A percentile compares a stretch with the other conserved stretches of the same genome.
Evolutionary conservation across 2,888 invertebrate species (phyloP).

Genomic region (Parnassius orleans): DNA sequence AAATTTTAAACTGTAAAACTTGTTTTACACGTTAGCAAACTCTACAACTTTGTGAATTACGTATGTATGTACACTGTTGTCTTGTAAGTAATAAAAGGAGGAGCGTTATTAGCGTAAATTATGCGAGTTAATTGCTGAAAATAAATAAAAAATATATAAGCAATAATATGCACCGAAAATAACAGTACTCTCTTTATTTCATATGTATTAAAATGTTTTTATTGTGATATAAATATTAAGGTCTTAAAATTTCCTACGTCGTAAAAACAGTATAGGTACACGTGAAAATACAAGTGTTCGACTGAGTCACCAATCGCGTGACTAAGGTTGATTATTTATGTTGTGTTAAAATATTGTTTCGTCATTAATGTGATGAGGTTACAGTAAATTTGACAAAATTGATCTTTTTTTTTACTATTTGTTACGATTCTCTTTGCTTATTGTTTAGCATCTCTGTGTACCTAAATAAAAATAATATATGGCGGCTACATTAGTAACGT

Average conservation of each 20-base stretch:
- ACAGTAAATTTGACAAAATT: constrained; percentile 32
- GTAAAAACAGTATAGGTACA: constrained; percentile 12
- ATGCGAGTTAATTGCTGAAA: constrained; percentile 19
- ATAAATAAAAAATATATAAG: constrained; percentile 18
- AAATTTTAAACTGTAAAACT: constrained; percentile 21
- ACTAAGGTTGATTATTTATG: constrained; percentile 28
- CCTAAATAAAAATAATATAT: too few relatives aligned
- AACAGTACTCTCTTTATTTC: constrained; percentile 16
- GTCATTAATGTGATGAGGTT: constrained; percentile 44
- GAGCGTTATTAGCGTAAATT: constrained; percentile 20
- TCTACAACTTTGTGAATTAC: constrained; percentile 21
- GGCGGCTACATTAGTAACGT: too few relatives aligned
- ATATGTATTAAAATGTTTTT: constrained; percentile 17
- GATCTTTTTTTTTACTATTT: too few relatives aligned
- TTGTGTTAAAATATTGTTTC: constrained; percentile 48
- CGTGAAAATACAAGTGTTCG: constrained; percentile 32
- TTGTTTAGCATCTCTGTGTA: too few relatives aligned
- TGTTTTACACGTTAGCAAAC: constrained; percentile 20
- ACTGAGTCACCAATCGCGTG: constrained; percentile 42
- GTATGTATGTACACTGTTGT: constrained; percentile 13
- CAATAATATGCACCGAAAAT: constrained; percentile 15
- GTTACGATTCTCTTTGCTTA: too few relatives aligned
- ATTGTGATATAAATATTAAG: constrained; percentile 17
- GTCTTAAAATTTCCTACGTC: constrained; percentile 10
- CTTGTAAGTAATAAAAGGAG: constrained; percentile 14